Conservation (phyloP, 2,888 invertebrate genomes). For the Pasiphila rectangulata region DNA sequence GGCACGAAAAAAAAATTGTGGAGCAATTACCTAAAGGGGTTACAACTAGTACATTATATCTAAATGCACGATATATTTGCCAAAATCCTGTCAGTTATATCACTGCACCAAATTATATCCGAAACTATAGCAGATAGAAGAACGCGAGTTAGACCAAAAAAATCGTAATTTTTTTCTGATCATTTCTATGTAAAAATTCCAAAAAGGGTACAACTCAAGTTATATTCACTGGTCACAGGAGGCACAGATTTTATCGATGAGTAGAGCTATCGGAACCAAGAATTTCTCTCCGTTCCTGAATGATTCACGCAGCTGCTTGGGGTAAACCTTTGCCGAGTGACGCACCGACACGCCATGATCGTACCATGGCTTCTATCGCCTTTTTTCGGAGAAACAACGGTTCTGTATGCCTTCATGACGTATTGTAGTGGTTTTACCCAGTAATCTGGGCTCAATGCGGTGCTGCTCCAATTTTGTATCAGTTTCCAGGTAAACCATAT, state of each 20-base stretch:
- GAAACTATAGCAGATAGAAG: too few species aligned
- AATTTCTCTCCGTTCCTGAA: constrained; percentile 16
- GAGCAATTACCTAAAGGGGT: too few species aligned
- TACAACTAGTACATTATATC: too few species aligned
- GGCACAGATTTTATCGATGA: constrained; percentile 4
- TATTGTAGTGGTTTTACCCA: constrained; percentile 23
- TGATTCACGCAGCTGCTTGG: constrained; percentile 29
- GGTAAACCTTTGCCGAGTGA: constrained; percentile 28
- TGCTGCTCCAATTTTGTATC: constrained; percentile 23
- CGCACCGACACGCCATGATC: constrained; percentile 23
- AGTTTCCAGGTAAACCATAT: constrained; percentile 17
- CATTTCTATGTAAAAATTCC: too few species aligned
- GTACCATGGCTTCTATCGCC: constrained; percentile 24
- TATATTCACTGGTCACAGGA: too few species aligned
- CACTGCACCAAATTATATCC: too few species aligned
- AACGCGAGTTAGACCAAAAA: too few species aligned
- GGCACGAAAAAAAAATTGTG: too few species aligned
- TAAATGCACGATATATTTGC: too few species aligned
- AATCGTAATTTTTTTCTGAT: too few species aligned
- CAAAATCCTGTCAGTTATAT: too few species aligned
- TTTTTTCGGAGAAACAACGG: constrained; percentile 31
- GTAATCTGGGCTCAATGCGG: constrained; percentile 24
- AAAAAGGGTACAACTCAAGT: too few species aligned
- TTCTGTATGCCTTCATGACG: constrained; percentile 23
- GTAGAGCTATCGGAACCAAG: constrained; percentile 2